Percentiles rank a stretch among this genome's conserved stretches.
Conservation (phyloP, 2,797 vertebrate species). For the Rhodeus uyekii region DNA sequence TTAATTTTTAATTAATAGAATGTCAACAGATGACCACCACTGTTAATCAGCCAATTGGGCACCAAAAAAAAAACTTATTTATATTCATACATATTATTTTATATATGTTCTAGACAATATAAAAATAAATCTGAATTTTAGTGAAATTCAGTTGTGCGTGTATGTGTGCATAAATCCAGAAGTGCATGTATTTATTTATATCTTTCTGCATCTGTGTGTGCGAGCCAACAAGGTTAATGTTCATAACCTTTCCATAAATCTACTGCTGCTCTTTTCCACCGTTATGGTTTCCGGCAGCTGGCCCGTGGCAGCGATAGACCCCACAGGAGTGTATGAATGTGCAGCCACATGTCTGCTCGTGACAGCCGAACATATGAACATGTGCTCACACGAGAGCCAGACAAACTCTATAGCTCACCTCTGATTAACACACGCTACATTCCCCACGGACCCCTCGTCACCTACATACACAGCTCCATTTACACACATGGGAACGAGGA, state of each 20-base stretch:
- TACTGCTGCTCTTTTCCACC: constrained; percentile 22
- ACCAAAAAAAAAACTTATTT: no score
- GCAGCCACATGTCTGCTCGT: constrained; percentile 46
- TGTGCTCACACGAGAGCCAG: not conserved
- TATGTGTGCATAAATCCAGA: constrained; percentile 30
- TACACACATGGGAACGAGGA: not conserved
- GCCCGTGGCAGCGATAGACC: constrained; percentile 49
- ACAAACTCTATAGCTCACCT: constrained; percentile 27
- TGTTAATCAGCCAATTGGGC: not conserved
- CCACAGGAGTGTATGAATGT: constrained; percentile 52
- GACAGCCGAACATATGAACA: constrained; percentile 54
- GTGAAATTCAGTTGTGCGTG: constrained; percentile 7
- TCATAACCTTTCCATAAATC: constrained; percentile 56
- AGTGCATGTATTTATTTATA: constrained; percentile 28
- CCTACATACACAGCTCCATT: constrained; percentile 2
- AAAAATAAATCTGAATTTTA: no score
- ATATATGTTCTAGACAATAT: no score
- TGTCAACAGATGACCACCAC: not conserved
- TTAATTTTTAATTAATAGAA: no score
- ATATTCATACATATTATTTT: no score
- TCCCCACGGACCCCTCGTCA: not conserved
- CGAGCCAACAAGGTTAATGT: constrained; percentile 55
- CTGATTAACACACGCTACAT: not conserved
- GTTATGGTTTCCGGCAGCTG: constrained; percentile 45
- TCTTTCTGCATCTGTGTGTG: constrained; percentile 49